These are phyloP conservation scores for Hydraecia micacea DNA, from an alignment of 2,888 invertebrate genomes.

Conservation along the genomic window DNA sequence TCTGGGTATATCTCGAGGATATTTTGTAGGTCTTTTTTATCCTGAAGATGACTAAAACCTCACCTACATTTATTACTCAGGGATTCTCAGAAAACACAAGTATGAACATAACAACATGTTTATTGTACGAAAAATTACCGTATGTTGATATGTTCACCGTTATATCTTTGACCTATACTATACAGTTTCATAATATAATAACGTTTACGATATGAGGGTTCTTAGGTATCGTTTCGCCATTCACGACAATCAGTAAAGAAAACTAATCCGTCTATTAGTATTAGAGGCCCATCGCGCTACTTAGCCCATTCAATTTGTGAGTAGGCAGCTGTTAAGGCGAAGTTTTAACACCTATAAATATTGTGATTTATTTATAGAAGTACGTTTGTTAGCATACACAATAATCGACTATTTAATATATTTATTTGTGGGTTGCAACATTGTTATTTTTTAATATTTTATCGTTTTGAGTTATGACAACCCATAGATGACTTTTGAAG, in stretches of 20 bases:
- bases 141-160: conserved; percentile 15
- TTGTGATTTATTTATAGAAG: not conserved
- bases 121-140: conserved; percentile 26
- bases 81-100: conserved; percentile 45
- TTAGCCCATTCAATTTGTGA: conserved; percentile 65
- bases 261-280: conserved; percentile 80
- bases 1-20: conserved; percentile 24
- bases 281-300: conserved; percentile 72
- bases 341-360: conserved; percentile 7
- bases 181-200: conserved; percentile 43
- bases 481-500: not conserved
- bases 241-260: conserved; percentile 75
- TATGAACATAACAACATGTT: conserved; percentile 12
- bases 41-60: conserved; percentile 34
- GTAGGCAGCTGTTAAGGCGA: conserved; percentile 60
- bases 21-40: conserved; percentile 28
- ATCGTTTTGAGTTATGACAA: not conserved
- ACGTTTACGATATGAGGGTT: conserved; percentile 35
- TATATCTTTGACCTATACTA: conserved; percentile 41
- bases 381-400: not conserved
- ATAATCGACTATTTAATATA: not conserved
- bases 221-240: conserved; percentile 56
- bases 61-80: not conserved
- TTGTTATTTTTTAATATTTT: not conserved
- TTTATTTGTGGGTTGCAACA: not conserved